A percentile compares a stretch with the other conserved stretches of the same genome.
phyloP scores from a whole-genome alignment of 1,140 invertebrate species.

The Fopius arisanus region DNA sequence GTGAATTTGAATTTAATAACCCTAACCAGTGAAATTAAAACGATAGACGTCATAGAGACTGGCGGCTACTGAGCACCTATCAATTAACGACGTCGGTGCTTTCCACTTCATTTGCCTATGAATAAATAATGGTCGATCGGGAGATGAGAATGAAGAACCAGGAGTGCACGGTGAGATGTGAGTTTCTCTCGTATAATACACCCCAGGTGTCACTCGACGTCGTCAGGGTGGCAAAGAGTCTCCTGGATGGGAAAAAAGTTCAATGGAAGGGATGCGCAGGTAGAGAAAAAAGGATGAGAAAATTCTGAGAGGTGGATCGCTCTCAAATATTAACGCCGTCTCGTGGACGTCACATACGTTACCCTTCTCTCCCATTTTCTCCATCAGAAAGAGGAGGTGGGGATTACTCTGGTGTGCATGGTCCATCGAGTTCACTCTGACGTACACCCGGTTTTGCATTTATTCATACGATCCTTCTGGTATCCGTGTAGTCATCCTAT shows the following conservation, averaged over 20 bases:
- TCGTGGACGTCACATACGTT: slow-evolving; percentile 39
- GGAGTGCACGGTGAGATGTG: neutral
- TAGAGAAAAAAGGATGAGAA: neutral
- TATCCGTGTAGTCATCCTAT: neutral
- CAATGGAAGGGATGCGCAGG: neutral
- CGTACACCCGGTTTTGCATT: neutral
- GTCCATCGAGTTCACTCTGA: neutral
- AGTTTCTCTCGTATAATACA: slow-evolving; percentile 15
- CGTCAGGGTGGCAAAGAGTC: slow-evolving; percentile 14
- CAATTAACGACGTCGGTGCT: slow-evolving; percentile 56
- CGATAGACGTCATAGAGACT: slow-evolving; percentile 61
- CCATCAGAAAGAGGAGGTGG: neutral
- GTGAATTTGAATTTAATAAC: slow-evolving; percentile 51
- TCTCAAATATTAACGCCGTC: slow-evolving; percentile 50
- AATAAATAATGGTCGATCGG: slow-evolving; percentile 57
- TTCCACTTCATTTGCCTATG: slow-evolving; percentile 59
- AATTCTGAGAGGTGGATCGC: slow-evolving; percentile 19
- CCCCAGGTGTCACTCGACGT: slow-evolving; percentile 37
- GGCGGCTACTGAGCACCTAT: slow-evolving; percentile 60
- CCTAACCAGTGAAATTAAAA: slow-evolving; percentile 59
- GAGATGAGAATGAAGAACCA: neutral
- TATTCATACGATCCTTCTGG: neutral
- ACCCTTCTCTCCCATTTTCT: slow-evolving; percentile 22
- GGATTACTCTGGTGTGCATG: neutral
- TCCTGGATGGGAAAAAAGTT: neutral